Evolutionary conservation across 2,797 vertebrate species (phyloP), one percentile per base, ranked within the genome.

Genomic region (Neosalanx taihuensis): DNA sequence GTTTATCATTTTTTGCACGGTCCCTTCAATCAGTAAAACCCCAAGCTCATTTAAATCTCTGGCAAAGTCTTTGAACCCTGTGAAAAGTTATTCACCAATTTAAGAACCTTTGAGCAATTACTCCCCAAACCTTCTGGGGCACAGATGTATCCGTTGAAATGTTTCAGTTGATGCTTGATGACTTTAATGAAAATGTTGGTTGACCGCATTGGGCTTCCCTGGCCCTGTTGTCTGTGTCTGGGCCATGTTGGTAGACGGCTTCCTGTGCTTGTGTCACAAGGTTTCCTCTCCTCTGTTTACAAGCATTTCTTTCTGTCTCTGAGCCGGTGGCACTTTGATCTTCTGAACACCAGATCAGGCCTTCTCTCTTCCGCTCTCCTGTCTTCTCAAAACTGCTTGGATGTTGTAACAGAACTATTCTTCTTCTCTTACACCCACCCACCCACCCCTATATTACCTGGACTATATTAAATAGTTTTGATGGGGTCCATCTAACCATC

Each of bases 131-230:
- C 66, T 65, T 76, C 83, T 86, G 84, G 77, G 33, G 51, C n/a
- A 41, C 86, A 83, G 72, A 85, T 84, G 84, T 71, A 53, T 66
- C 58, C 61, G 72, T 76, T 57, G 37, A 71, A 67, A 79, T 78
- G 72, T 79, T 86, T 84, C 73, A 77, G 76, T 82, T 80, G 75
- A 78, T 46, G 76, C 75, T 85, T 84, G 79, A 83, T 75, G 81
- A 76, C 72, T 84, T 80, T 82, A 83, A 85, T 85, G 80, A 83
- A 78, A 77, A 81, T 70, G 63, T 69, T 58, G 83, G 86, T 86
- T 83, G 67, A 78, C 84, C 84, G 41, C 80, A 84, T 58, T 74
- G 83, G 81, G 78, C 67, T 84, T 84, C 79, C 84, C 80, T 84
- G 79, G 77, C 79, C 80, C 83, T 71, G 74, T 58, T 71, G 63